Percentiles rank a stretch among this genome's conserved stretches.
These are phyloP conservation scores for Acleris cristana DNA, from an alignment of 2,888 invertebrate species.

Conservation along the genomic window DNA sequence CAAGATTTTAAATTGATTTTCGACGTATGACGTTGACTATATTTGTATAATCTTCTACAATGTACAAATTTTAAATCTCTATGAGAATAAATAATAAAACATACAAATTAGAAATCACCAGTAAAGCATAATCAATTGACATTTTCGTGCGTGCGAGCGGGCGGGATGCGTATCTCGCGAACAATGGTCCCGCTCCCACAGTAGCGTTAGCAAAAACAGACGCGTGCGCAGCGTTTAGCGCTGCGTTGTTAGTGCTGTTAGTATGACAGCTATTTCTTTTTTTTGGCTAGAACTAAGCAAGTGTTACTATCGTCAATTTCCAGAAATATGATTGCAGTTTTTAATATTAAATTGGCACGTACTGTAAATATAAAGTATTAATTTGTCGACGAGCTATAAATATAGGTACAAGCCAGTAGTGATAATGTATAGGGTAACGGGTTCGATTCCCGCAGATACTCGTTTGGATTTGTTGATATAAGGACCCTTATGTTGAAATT, in stretches of 20 bases:
- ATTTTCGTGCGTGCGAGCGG: conserved; percentile 51
- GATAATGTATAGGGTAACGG: too few species aligned
- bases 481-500: too few species aligned
- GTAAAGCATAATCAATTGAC: conserved; percentile 7
- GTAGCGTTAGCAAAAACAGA: conserved; percentile 53
- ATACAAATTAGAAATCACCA: background rate
- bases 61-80: too few species aligned
- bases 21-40: too few species aligned
- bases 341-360: too few species aligned
- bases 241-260: conserved; percentile 5
- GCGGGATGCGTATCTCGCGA: conserved; percentile 61
- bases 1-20: too few species aligned
- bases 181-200: conserved; percentile 55
- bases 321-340: background rate
- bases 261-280: conserved; percentile 15
- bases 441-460: too few species aligned
- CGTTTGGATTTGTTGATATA: too few species aligned
- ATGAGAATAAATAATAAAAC: background rate
- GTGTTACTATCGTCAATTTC: background rate
- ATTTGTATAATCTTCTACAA: too few species aligned
- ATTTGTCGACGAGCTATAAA: too few species aligned
- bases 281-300: background rate
- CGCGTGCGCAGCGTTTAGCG: conserved; percentile 30
- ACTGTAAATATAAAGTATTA: too few species aligned
- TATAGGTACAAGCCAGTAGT: too few species aligned